Percentiles rank a stretch among this genome's conserved stretches.
Evolutionary conservation across 2,797 vertebrate species (phyloP).

Genomic region (Clangula hyemalis): DNA sequence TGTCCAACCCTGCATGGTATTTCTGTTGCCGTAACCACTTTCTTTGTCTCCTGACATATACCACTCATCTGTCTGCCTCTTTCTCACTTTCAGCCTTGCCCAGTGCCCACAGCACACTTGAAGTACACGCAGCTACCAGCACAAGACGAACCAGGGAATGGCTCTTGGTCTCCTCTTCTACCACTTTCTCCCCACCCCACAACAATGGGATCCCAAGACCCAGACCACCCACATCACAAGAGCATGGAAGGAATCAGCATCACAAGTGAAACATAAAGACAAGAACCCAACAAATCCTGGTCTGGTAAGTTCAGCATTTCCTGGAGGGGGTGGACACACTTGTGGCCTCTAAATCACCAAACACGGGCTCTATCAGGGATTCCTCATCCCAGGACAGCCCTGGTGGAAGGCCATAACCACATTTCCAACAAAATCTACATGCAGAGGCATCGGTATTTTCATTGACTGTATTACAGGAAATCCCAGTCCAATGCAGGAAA

Average conservation of each 20-base stretch:
- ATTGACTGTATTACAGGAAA: not conserved
- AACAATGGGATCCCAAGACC: not conserved
- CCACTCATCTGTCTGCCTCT: not conserved
- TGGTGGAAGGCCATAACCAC: not conserved
- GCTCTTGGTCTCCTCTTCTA: not conserved
- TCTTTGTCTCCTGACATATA: not conserved
- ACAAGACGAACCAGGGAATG: rapidly evolving
- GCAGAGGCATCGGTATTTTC: not conserved
- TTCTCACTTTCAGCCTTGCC: not conserved
- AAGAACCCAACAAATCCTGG: not conserved
- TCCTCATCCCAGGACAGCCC: not conserved
- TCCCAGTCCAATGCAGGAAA: not conserved
- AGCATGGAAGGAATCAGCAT: not conserved
- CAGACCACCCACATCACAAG: not conserved
- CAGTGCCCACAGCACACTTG: not conserved
- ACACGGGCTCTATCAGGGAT: not conserved
- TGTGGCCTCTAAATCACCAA: not conserved
- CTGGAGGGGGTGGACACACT: not conserved
- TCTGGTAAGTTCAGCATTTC: not conserved
- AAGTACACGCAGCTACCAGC: not conserved
- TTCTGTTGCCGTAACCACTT: not conserved
- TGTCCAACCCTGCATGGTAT: not conserved
- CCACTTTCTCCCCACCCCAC: not conserved
- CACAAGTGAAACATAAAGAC: not conserved
- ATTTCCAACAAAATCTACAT: not conserved